Evolutionary conservation across 2,888 invertebrate genomes (phyloP), one percentile per base, ranked within the genome.

Genomic region (Atrina japonica): DNA sequence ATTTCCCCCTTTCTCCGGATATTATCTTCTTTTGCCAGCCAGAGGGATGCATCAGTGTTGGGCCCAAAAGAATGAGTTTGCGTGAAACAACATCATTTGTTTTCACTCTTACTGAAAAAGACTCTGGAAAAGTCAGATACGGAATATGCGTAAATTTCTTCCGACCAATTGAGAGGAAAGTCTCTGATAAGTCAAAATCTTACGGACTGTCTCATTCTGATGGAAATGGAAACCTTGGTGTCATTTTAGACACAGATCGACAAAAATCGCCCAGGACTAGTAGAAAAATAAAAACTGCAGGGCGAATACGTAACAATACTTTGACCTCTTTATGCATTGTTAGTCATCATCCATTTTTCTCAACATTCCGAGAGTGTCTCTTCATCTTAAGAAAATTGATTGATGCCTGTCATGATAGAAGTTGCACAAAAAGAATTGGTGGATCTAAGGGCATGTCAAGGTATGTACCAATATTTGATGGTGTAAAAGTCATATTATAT

Each of bases 1-100:
- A 99, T 92, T 99, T 99, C 91, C 96, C 97, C 0, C 92, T 99
- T 85, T 98, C 99, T 0, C 93, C 97, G 88, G 99, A 99, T 91
- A 98, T 99, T 94, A 98, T 99, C 29, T 99, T 97, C 92, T 99
- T 99, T 92, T 99, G 99, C 89, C 99, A 99, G 91, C 99, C 99
- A 1, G 99, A 99, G 92, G 99, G 99, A 66, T 99, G 99, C 91
- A 95, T 92, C 63, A 92, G 92, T 75, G 95, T 97, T 74, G 97
- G 97, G 16, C 97, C 97, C 7, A 94, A 96, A 83, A 94, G 89
- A 5, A 85, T 88, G 84, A 88, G 88, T 66, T 80, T 90, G 3
- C 93, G 97, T 71, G 98, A 99, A 91, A 96, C 97, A 61, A 96
- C 96, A 30, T 98, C 98, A 18, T 99, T 99, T 91, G 98, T 99